phyloP scores from a whole-genome alignment of 2,113 vertebrate species.

The Nothoprocta perdicaria region DNA sequence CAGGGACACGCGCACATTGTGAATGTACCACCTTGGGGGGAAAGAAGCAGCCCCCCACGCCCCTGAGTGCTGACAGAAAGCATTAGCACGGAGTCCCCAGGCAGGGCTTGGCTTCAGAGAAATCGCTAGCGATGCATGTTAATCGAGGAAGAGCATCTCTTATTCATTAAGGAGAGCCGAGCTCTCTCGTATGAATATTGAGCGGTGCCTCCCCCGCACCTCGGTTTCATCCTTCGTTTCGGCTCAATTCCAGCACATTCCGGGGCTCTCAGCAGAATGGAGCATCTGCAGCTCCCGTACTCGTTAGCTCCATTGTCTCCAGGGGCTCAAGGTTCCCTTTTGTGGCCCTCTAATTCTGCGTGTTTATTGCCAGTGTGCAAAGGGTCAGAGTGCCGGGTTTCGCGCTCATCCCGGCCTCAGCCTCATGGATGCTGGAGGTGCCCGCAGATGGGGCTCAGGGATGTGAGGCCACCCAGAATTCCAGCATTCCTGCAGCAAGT shows the following conservation, averaged over 20 bases:
- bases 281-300: neutral
- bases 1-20: neutral
- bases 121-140: constrained; percentile 33
- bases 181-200: constrained; percentile 35
- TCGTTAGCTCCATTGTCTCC: neutral
- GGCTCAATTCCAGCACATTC: neutral
- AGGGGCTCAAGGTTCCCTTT: neutral
- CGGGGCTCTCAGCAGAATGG: neutral
- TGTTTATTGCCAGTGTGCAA: neutral
- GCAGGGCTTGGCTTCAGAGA: constrained; percentile 1
- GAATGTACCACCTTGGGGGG: neutral
- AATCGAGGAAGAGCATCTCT: constrained; percentile 18
- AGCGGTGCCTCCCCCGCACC: neutral
- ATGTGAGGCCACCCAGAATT: neutral
- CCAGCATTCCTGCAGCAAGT: neutral
- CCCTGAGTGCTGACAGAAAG: constrained; percentile 3
- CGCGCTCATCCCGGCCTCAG: neutral
- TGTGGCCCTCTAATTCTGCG: neutral
- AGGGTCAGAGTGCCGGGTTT: neutral
- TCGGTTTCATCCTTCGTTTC: neutral
- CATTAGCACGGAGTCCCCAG: neutral
- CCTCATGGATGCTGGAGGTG: neutral
- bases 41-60: neutral
- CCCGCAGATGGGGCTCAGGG: neutral
- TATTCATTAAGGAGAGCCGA: constrained; percentile 44